Conservation (phyloP, 2,797 vertebrate genomes). For the Argya squamiceps region DNA sequence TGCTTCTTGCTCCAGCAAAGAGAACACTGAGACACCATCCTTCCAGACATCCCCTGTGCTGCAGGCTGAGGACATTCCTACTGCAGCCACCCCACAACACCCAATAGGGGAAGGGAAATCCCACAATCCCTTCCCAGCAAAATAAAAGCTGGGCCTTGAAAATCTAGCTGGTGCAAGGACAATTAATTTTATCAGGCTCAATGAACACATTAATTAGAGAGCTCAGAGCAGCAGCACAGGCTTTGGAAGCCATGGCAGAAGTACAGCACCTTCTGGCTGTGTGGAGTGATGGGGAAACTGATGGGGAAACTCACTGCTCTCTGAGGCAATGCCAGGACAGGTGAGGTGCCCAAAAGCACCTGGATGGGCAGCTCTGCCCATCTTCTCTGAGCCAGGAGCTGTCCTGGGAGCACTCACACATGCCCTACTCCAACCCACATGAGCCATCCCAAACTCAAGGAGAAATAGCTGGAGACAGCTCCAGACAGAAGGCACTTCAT, state of each 20-base stretch:
- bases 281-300: not conserved
- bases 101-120: not conserved
- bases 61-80: not conserved
- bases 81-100: not conserved
- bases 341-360: not conserved
- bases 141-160: not conserved
- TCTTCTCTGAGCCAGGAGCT: not conserved
- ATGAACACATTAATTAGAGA: not conserved
- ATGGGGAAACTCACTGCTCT: not conserved
- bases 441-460: not conserved
- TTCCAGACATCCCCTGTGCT: not conserved
- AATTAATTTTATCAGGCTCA: not conserved
- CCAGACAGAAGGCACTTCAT: not conserved
- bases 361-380: not conserved
- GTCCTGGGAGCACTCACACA: not conserved
- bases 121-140: not conserved
- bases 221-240: not conserved
- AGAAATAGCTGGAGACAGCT: not conserved
- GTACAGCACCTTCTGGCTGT: not conserved
- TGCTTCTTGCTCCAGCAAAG: not conserved
- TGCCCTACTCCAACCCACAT: not conserved
- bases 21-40: not conserved
- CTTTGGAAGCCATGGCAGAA: not conserved
- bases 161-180: not conserved
- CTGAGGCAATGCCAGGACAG: not conserved